phyloP scores from a whole-genome alignment of 2,797 vertebrate species.

The Sebastes iracundus region DNA sequence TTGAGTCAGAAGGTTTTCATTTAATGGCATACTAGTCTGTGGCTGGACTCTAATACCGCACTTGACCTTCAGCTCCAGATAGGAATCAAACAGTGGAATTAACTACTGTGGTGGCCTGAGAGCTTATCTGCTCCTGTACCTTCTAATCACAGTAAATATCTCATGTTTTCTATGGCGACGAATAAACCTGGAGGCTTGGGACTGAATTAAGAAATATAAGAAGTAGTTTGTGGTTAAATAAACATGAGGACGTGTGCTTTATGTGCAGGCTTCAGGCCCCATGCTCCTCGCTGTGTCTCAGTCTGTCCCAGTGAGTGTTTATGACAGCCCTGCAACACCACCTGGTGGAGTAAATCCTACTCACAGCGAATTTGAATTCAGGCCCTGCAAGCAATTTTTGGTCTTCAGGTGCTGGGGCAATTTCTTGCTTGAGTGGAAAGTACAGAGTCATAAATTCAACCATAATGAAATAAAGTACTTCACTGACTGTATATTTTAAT shows the following conservation, averaged over 20 bases:
- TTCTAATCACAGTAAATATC: constrained; percentile 27
- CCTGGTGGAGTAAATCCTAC: constrained; percentile 48
- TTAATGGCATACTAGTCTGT: constrained; percentile 60
- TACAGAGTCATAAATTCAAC: constrained; percentile 33
- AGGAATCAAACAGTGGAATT: constrained; percentile 57
- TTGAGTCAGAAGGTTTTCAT: constrained; percentile 80
- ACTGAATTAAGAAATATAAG: neutral
- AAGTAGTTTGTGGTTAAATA: neutral
- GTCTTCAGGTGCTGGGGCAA: neutral
- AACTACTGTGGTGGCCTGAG: constrained; percentile 7
- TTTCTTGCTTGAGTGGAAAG: constrained; percentile 46
- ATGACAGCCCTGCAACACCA: constrained; percentile 37
- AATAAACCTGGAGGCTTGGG: neutral
- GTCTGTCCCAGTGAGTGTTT: neutral
- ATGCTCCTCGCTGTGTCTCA: neutral
- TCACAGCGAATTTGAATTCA: neutral
- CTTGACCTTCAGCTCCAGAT: constrained; percentile 72
- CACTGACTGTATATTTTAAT: constrained; percentile 24
- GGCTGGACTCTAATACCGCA: constrained; percentile 49
- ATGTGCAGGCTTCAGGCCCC: neutral
- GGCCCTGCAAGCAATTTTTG: neutral
- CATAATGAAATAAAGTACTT: constrained; percentile 32
- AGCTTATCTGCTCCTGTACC: constrained; percentile 31
- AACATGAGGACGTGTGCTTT: neutral
- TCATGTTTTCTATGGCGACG: constrained; percentile 7